Percentiles rank a stretch among this genome's conserved stretches.
Conservation (phyloP, 2,888 invertebrate species). For the Timema podura region DNA sequence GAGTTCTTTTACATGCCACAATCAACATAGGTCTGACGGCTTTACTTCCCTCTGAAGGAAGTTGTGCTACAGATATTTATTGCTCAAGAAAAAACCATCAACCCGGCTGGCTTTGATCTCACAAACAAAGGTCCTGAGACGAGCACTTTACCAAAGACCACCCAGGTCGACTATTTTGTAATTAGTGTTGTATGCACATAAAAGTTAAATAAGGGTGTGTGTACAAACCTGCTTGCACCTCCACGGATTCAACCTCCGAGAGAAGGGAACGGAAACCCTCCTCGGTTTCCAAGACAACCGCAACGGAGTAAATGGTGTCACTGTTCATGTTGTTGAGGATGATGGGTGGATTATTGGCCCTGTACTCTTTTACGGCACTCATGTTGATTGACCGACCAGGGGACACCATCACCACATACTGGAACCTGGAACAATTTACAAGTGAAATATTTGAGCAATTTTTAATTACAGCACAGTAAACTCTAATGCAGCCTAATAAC, state of each 20-base stretch:
- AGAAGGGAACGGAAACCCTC: constrained; percentile 59
- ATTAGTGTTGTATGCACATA: too few species aligned
- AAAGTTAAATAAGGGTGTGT: not conserved
- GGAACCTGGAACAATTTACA: constrained; percentile 43
- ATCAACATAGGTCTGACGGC: too few species aligned
- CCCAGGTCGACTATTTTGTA: too few species aligned
- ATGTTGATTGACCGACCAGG: constrained; percentile 51
- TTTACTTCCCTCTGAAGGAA: too few species aligned
- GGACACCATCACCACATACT: constrained; percentile 64
- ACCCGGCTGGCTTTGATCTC: too few species aligned
- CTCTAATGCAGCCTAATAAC: too few species aligned
- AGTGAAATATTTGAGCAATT: constrained; percentile 18
- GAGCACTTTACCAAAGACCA: too few species aligned
- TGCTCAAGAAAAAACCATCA: too few species aligned
- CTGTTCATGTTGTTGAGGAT: constrained; percentile 50
- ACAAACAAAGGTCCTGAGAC: too few species aligned
- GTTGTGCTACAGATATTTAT: too few species aligned
- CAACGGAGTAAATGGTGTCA: constrained; percentile 56
- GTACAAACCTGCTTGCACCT: constrained; percentile 40
- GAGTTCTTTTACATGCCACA: too few species aligned
- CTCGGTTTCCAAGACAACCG: constrained; percentile 56
- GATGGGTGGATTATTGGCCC: constrained; percentile 54
- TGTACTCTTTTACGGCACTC: constrained; percentile 45
- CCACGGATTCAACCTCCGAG: constrained; percentile 54
- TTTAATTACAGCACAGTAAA: not conserved